A percentile compares a stretch with the other conserved stretches of the same genome.
phyloP scores from a whole-genome alignment of 2,113 vertebrate genomes.

The Sterrhoptilus dennistouni region DNA sequence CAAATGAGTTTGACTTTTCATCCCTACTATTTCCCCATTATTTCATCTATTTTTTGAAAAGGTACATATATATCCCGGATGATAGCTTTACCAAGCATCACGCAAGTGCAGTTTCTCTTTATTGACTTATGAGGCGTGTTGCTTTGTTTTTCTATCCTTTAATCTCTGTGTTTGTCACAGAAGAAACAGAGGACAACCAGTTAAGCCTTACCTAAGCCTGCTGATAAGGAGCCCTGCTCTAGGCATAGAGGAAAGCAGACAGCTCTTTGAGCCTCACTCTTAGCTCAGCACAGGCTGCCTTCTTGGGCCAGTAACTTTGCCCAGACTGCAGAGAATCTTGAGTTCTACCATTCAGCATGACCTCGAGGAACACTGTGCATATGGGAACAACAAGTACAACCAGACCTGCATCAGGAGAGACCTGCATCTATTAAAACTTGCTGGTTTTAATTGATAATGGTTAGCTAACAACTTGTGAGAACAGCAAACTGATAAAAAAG shows the following conservation, averaged over 20 bases:
- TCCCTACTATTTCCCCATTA: not conserved
- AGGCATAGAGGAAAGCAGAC: not conserved
- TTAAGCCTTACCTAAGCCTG: not conserved
- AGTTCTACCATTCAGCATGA: not conserved
- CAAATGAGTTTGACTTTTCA: not conserved
- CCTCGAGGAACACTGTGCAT: not conserved
- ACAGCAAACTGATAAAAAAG: not conserved
- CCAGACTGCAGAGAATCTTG: not conserved
- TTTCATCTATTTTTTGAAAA: not conserved
- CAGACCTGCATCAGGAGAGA: not conserved
- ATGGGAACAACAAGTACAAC: not conserved
- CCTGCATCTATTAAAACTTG: too few relatives aligned
- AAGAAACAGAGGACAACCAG: not conserved
- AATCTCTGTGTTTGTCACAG: accelerated
- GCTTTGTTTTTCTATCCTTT: not conserved
- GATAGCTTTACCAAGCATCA: not conserved
- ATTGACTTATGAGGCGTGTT: not conserved
- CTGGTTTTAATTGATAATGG: not conserved
- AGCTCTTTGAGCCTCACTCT: not conserved
- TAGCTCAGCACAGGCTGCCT: not conserved
- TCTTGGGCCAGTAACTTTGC: not conserved
- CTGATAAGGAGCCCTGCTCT: not conserved
- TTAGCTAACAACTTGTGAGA: not conserved
- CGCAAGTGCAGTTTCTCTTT: not conserved
- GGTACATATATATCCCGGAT: not conserved